Evolutionary conservation across 2,797 vertebrate genomes (phyloP), one percentile per base, ranked within the genome.

Genomic region (Darevskia mixta): DNA sequence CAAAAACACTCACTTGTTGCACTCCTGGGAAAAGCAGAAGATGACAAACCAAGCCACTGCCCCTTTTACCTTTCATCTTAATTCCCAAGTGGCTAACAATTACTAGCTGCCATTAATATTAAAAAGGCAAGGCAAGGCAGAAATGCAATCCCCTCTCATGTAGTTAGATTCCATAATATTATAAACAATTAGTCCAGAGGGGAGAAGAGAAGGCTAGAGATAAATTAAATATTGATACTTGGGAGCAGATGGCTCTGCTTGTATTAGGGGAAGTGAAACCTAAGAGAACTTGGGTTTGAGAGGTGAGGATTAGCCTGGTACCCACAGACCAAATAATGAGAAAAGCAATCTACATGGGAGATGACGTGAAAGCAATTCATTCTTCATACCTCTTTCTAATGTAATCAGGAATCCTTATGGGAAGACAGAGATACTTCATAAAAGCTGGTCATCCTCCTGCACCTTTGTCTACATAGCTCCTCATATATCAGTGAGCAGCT

Each of bases 181-280:
- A 76, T 88, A 94, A 94, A 94, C 95, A 89, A 94, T 95, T 94
- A 95, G 91, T 94, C 91, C 73, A 90, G 91, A 32, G 86, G 93
- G 93, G 94, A 92, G 90, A 89, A 88, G 87, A 87, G 90, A 87
- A 90, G 82, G 88, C 86, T 94, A 83, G 85, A 91, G 90, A 1
- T 86, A 5, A 87, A 92, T 96, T 89, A 94, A 95, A 92, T 95
- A 95, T 95, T 94, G 91, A 96, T 92, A 90, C 83, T 73, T 1
- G 79, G 90, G 91, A 94, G 93, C 95, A 96, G 95, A 95, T 94
- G 94, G 91, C 92, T 94, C 94, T 93, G 93, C 91, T 90, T 94
- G 80, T 91, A 90, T 66, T n/a, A 76, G 55, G 77, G 79, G 88
- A 94, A 76, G 0, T 82, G 80, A 94, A 91, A 95, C 25, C 55